phyloP scores from a whole-genome alignment of 2,797 vertebrate species.

The Alauda arvensis region DNA sequence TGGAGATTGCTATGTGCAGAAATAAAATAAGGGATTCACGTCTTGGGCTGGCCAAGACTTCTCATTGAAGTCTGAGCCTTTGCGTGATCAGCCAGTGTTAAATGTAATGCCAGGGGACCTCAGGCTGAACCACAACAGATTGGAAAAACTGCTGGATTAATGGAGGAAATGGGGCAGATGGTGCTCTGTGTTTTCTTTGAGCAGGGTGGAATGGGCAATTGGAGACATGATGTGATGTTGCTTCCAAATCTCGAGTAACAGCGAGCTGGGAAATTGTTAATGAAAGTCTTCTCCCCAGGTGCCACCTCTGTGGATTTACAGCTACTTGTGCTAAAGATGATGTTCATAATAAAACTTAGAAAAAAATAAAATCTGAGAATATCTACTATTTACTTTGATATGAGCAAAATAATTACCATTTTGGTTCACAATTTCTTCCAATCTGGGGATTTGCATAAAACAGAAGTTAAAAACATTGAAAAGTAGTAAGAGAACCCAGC shows the following conservation, averaged over 20 bases:
- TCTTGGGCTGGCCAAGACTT: background rate
- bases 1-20: background rate
- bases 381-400: background rate
- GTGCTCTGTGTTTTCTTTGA: background rate
- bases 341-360: background rate
- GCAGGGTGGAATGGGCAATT: background rate
- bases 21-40: background rate
- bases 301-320: background rate
- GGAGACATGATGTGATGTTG: background rate
- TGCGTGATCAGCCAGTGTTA: background rate
- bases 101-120: background rate
- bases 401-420: background rate
- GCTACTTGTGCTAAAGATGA: conserved; percentile 4
- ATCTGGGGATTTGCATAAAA: background rate
- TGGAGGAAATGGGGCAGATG: background rate
- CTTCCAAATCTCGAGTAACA: background rate
- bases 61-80: background rate
- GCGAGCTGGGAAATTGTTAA: background rate
- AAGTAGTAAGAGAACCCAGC: background rate
- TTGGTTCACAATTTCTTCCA: background rate
- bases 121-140: background rate
- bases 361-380: background rate
- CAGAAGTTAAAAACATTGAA: background rate
- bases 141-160: background rate
- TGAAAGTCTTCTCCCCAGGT: background rate